Evolutionary conservation across 2,888 invertebrate genomes (phyloP), one percentile per base, ranked within the genome.

Genomic region (Polyommatus icarus): DNA sequence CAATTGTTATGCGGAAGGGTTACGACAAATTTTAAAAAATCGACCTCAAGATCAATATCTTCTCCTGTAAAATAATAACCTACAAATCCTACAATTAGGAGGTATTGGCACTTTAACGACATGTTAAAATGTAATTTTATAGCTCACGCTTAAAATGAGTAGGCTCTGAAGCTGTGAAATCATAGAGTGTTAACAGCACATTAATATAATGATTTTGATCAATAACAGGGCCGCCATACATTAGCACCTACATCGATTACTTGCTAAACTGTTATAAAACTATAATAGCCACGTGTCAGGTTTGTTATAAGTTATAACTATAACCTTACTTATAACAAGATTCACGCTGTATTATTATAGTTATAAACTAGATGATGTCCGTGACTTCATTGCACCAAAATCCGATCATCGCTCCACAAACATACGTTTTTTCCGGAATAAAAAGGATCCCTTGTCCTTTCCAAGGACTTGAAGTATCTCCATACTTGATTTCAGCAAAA

Each of bases 181-280:
- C 3, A 29, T 18, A 32, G 5, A 67, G 67, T 32, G 29, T 29
- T 67, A 67, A 61, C 61, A 67, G 67, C 67, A 67, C 29, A 67
- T 67, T 29, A 67, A 67, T 29, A 29, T 67, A 67, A 67, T 67
- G 29, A 29, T 32, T 67, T 15, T 6, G 29, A 67, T 67, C 29
- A 67, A 67, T 12, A 54, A 54, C 29, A 67, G 15, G 67, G 29
- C 67, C 15, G 67, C 29, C 29, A 29, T 67, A 67, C 67, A 67
- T 61, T 61, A 61, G 61, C 61, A 61, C 12, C 24, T 15, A 20
- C 67, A 67, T 67, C 67, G 32, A 67, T 67, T 67, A 67, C 67
- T 8, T 18, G 67, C 32, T 67, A 67, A 67, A 32, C 29, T 15
- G 32, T 67, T 32, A 67, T 67, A 67, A 67, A 67, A 67, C 67